Evolutionary conservation across 1,140 invertebrate species (phyloP).

Genomic region (Mizuhopecten yessoensis): DNA sequence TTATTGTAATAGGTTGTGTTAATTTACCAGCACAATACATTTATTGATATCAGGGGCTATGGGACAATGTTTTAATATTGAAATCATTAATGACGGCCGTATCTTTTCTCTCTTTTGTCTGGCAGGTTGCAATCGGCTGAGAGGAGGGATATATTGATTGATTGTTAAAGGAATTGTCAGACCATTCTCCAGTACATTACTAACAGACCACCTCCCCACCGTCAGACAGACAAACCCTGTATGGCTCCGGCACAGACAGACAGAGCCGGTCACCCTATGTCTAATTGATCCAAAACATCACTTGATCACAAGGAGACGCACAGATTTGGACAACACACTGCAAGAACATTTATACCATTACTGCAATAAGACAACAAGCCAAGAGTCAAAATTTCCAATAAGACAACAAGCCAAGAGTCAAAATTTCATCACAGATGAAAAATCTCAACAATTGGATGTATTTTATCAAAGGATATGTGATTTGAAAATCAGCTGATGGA

Average conservation of each 20-base stretch:
- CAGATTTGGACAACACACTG: background rate
- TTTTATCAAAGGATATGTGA: background rate
- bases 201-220: background rate
- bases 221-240: background rate
- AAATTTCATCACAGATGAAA: background rate
- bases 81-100: background rate
- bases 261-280: background rate
- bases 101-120: background rate
- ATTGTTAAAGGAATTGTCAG: background rate
- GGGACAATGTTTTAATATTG: conserved; percentile 2
- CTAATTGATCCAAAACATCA: background rate
- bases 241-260: too few species aligned
- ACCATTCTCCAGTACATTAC: background rate
- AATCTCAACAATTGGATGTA: background rate
- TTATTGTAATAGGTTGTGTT: background rate
- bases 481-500: background rate
- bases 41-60: background rate
- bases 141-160: conserved; percentile 3
- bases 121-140: background rate
- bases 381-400: background rate
- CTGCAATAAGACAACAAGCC: background rate
- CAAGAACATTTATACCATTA: background rate
- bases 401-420: too few species aligned
- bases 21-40: background rate
- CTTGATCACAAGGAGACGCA: background rate